Evolutionary conservation across 2,888 invertebrate genomes (phyloP).

Genomic region (Pristionchus exspectatus): DNA sequence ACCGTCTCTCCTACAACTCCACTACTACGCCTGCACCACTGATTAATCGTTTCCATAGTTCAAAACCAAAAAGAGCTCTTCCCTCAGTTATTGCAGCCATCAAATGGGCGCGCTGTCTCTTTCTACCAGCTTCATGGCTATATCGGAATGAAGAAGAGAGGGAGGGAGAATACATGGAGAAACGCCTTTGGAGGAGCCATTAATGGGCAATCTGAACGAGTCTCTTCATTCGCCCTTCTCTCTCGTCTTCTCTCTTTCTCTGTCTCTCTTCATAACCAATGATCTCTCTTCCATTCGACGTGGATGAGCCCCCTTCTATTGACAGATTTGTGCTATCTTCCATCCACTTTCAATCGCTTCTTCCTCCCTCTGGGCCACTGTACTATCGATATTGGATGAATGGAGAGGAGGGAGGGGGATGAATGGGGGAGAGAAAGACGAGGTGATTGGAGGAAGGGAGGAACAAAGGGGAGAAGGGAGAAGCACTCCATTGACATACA

Average conservation of each 20-base stretch:
- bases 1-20: not conserved
- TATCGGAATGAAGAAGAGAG: not conserved
- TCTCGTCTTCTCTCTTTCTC: conserved; percentile 20
- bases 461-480: not conserved
- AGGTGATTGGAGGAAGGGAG: not conserved
- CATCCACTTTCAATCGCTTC: conserved; percentile 9
- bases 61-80: not conserved
- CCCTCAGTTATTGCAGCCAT: not conserved
- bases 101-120: not conserved
- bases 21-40: not conserved
- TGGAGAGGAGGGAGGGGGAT: conserved; percentile 9
- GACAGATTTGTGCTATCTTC: conserved; percentile 25
- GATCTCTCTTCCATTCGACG: not conserved
- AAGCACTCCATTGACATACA: not conserved
- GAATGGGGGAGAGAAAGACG: conserved; percentile 13
- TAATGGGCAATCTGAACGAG: conserved; percentile 10
- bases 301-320: conserved; percentile 38
- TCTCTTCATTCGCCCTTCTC: not conserved
- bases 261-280: conserved; percentile 21
- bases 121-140: not conserved
- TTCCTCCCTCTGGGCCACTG: conserved; percentile 1
- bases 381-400: conserved; percentile 41
- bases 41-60: not conserved
- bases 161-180: not conserved
- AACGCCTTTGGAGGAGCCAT: not conserved